Evolutionary conservation across 2,888 invertebrate species (phyloP), one percentile per base, ranked within the genome.

Genomic region (Caenorhabditis drosophilae): DNA sequence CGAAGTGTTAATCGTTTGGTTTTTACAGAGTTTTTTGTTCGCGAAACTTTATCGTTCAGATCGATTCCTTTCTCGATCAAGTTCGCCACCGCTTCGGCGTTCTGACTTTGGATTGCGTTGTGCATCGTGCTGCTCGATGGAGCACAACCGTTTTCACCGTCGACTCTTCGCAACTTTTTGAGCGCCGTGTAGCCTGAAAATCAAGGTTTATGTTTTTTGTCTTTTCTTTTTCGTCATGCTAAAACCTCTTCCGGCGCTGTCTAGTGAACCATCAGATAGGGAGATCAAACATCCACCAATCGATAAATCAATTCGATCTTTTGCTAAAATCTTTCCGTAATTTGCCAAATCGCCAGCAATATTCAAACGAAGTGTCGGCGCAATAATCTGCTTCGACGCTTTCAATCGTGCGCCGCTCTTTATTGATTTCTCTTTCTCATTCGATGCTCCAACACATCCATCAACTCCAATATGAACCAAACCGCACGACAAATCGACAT

Each of bases 381-480:
- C 68, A 16, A 62, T 59, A n/a, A 69, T 56, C 12, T 58, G 46
- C 31, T 50, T 59, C 27, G n/a, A n/a, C 11, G 44, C 25, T n/a
- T 44, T 44, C 4, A 45, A 23, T 16, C 45, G 26, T 6, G 45
- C 4, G n/a, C 35, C 16, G n/a, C n/a, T n/a, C 26, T 26, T 58
- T 26, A 12, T 23, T 22, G 20, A 20, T 11, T 59, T 62, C 20
- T 69, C 68, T 40, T 55, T 56, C 15, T 57, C 59, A 22, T 72
- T 72, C 15, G 68, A 68, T 12, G 58, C 73, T 1, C 70, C 70
- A 22, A 75, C 50, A 26, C 62, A 41, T 34, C 75, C 75, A 59
- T 73, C 75, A 22, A 75, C 70, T 38, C 75, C 75, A 22, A 75
- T 66, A 45, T 75, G 75, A 1, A 73, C 67, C 35, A 75, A 49